phyloP scores from a whole-genome alignment of 2,888 invertebrate species.

The Seladonia tumulorum region DNA sequence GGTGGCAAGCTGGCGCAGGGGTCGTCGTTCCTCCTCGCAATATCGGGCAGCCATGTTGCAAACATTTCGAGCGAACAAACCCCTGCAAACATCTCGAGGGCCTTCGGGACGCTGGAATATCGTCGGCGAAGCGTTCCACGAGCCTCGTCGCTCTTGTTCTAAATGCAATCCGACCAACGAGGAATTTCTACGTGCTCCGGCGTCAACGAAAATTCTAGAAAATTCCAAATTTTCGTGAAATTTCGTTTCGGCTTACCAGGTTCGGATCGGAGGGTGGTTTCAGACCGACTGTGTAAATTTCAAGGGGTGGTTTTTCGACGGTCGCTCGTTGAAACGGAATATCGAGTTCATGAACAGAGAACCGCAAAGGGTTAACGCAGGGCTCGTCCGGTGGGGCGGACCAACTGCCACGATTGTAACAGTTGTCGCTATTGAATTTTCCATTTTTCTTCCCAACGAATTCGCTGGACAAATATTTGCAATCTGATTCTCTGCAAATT shows the following conservation, averaged over 20 bases:
- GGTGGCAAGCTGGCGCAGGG: slow-evolving; percentile 29
- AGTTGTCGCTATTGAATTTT: neutral
- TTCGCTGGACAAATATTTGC: neutral
- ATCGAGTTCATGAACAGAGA: neutral
- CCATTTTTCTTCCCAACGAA: neutral
- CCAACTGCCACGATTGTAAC: neutral
- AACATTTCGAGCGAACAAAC: slow-evolving; percentile 57
- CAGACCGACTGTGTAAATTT: neutral
- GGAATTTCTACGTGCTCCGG: neutral
- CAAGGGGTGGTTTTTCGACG: neutral
- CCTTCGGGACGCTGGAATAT: slow-evolving; percentile 27
- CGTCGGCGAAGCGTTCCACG: slow-evolving; percentile 3
- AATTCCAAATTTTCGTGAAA: neutral
- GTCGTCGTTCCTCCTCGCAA: slow-evolving; percentile 45
- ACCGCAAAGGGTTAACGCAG: neutral
- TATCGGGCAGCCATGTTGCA: slow-evolving; percentile 53
- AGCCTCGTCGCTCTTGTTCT: slow-evolving; percentile 20
- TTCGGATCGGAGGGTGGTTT: neutral
- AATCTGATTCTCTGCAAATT: neutral
- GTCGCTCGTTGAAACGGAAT: neutral
- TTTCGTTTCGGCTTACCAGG: neutral
- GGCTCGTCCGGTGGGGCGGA: neutral
- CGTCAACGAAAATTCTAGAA: neutral
- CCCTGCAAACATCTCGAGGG: slow-evolving; percentile 48
- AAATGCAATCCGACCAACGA: slow-evolving; percentile 5